Evolutionary conservation across 30 jellyfish, hydroid and myxozoan species (phyloP), one percentile per base, ranked within the genome.

Genomic region (Catostylus mosaicus): DNA sequence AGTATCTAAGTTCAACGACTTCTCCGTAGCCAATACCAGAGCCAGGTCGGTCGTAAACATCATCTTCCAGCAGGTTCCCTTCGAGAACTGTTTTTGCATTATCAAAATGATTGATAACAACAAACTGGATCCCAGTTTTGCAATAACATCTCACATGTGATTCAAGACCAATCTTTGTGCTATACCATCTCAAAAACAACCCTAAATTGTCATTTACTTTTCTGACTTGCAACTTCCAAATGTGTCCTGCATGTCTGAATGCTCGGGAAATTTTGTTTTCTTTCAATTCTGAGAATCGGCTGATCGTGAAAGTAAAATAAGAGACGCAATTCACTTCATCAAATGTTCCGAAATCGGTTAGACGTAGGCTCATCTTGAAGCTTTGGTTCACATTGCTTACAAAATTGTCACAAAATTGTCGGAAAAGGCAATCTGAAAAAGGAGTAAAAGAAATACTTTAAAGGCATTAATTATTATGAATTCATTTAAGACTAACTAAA

Each of bases 1-100:
- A 37, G 26, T 62, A 67, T 37, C 69, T 46, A 27, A 87, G 31
- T 36, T 83, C 62, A 7, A 82, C 67, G 22, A 93, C 82, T 83
- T 75, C 93, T 30, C 98, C 90, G 54, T 93, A 93, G 62, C 98
- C 98, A 50, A 93, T 75, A 12, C 98, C 98, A n/a, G 89, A 83
- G 27, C 96, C 96, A 5, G 84, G 76, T 3, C 83, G 80, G 29
- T 87, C 94, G 62, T 73, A 94, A 30, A 76, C 67, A 75, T 94
- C 95, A 61, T 88, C 90, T 40, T 88, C 96, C 26, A 67, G 67
- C 67, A 84, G 40, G 73, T 54, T 50, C 23, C 96, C 99, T 31
- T 94, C 96, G 62, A 65, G 65, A 19, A 88, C 60, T 0, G 96
- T 80, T 32, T 78, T 65, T 9, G 46, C 50, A 11, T 78, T 80